Evolutionary conservation across 2,797 vertebrate genomes (phyloP), one percentile per base, ranked within the genome.

Genomic region (Taenioides sp.): DNA sequence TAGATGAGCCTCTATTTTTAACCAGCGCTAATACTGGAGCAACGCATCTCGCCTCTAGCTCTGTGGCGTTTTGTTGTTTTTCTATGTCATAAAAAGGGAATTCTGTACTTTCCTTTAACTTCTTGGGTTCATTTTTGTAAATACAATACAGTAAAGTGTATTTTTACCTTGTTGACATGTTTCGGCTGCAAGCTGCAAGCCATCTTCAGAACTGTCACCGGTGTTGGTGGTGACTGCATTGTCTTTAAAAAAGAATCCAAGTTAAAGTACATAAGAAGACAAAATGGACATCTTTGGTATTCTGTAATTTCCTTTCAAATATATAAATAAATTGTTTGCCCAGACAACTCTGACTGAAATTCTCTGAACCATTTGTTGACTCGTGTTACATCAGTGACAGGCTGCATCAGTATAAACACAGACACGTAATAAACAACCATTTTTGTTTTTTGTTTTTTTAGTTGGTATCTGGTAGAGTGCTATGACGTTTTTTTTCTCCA

Each of bases 81-180:
- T 52, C 57, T 69, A 70, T 67, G 67, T 73, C 73, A 84, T 90
- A 79, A 85, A 76, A 31, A 49, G 76, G 68, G 82, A 71, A 78
- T 77, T 69, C 67, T 75, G 70, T 80, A 61, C 80, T 86, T 78
- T 77, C 72, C 65, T 63, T 28, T 79, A 7, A 34, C 6, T 34
- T 7, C 28, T 31, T 31, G 28, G 28, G 28, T 31, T 31, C 5
- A n/a, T 31, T 31, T 31, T 31, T 4, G 0, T 4, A 31, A 31
- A 31, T 2, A 31, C 28, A 31, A 31, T 31, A 5, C 28, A 4
- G 28, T 31, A 31, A 31, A 31, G 28, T 34, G 34, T 34, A 34
- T 34, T 34, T 34, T 34, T 34, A 34, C 34, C 34, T 34, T 34
- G 34, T 7, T 34, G 34, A 34, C 34, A 34, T 34, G 34, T 34